These are phyloP conservation scores for Aplidium turbinatum DNA, from an alignment of 23 tunicate species.

Conservation along the genomic window DNA sequence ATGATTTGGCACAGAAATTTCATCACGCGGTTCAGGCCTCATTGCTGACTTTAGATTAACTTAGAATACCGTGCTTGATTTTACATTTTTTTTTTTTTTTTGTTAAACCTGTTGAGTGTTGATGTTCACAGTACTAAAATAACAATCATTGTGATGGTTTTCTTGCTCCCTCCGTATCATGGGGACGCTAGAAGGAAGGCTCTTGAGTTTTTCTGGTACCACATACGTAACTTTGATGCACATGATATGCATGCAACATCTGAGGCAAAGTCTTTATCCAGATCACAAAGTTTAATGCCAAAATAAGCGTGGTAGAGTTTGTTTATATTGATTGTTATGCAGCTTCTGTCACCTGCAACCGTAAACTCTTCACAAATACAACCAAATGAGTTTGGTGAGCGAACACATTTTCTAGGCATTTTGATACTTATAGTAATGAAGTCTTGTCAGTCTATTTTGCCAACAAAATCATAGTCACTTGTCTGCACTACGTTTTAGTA, in stretches of 20 bases:
- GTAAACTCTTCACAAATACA: constrained; percentile 39
- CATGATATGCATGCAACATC: constrained; percentile 35
- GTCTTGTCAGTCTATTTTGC: constrained; percentile 9
- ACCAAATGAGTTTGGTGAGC: constrained; percentile 34
- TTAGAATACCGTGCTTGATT: constrained; percentile 18
- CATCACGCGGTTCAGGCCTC: constrained; percentile 25
- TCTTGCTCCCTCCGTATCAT: constrained; percentile 45
- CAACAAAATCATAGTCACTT: constrained; percentile 18
- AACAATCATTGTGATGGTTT: constrained; percentile 28
- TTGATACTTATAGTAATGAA: constrained; percentile 16
- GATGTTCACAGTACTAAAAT: constrained; percentile 5
- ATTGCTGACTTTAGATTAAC: constrained; percentile 15
- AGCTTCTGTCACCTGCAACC: constrained; percentile 24
- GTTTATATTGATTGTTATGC: constrained; percentile 14
- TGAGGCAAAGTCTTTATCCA: constrained; percentile 32
- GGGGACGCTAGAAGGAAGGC: constrained; percentile 23
- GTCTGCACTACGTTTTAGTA: background rate
- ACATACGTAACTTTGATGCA: constrained; percentile 17
- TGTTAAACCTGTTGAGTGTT: background rate
- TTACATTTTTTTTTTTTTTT: constrained; percentile 14
- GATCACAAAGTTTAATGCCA: constrained; percentile 39
- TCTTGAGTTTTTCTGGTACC: constrained; percentile 30
- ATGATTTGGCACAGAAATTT: constrained; percentile 29
- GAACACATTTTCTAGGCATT: constrained; percentile 25
- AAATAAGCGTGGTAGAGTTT: constrained; percentile 15